A percentile compares a stretch with the other conserved stretches of the same genome.
Evolutionary conservation across 2,888 invertebrate genomes (phyloP).

Genomic region (Trichacis sp.): DNA sequence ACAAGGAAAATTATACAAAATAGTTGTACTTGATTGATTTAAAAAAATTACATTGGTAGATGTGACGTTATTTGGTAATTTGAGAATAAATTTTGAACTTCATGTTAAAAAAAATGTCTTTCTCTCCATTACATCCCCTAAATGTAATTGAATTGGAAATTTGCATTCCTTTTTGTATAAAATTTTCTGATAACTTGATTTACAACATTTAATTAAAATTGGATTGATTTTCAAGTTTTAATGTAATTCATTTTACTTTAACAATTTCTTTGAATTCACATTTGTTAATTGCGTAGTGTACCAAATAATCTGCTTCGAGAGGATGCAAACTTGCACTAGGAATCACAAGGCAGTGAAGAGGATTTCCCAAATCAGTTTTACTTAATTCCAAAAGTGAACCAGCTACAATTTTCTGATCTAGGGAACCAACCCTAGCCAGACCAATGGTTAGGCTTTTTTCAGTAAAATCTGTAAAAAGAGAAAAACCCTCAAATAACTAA

Average conservation of each 20-base stretch:
- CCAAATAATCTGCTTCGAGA: conserved; percentile 89
- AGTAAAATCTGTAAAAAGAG: conserved; percentile 65
- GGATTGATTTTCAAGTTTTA: too few relatives aligned
- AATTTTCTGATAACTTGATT: too few relatives aligned
- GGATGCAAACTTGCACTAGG: conserved; percentile 88
- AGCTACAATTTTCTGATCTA: conserved; percentile 83
- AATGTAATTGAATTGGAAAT: too few relatives aligned
- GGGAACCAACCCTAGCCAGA: conserved; percentile 90
- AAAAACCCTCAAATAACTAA: conserved; percentile 17
- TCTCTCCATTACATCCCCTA: too few relatives aligned
- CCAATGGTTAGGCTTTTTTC: conserved; percentile 83
- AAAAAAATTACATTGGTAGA: too few relatives aligned
- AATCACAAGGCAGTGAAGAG: conserved; percentile 94
- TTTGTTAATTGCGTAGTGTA: conserved; percentile 70
- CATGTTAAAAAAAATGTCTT: too few relatives aligned
- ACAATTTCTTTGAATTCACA: conserved; percentile 17
- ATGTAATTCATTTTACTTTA: too few relatives aligned
- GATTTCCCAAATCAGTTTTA: conserved; percentile 82
- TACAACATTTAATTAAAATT: too few relatives aligned
- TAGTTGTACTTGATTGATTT: too few relatives aligned
- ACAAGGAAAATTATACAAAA: not conserved
- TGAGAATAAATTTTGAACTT: too few relatives aligned
- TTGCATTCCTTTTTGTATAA: too few relatives aligned
- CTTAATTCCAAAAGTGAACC: conserved; percentile 82
- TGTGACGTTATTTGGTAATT: too few relatives aligned